Evolutionary conservation across 2,797 vertebrate species (phyloP).

Genomic region (Chiroxiphia lanceolata): DNA sequence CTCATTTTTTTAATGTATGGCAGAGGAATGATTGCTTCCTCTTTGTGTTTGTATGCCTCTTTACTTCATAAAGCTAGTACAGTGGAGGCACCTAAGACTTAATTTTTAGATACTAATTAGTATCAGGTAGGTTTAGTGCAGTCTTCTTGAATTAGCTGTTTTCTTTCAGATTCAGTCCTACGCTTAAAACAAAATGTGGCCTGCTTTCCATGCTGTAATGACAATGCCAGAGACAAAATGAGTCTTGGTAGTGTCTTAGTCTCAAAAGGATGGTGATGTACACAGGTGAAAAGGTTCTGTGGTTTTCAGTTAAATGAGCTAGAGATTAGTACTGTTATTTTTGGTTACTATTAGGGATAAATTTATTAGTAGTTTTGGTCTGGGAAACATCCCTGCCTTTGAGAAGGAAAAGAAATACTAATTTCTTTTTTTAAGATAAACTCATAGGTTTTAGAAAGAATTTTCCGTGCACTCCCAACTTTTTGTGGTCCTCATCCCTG

Average conservation of each 20-base stretch:
- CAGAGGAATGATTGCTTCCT: neutral
- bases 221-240: neutral
- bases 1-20: neutral
- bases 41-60: neutral
- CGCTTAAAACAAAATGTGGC: neutral
- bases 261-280: neutral
- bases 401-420: neutral
- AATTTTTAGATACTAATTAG: neutral
- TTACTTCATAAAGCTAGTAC: neutral
- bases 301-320: neutral
- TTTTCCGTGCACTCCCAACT: neutral
- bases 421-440: neutral
- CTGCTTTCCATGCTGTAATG: neutral
- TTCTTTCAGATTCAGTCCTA: neutral
- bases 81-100: neutral
- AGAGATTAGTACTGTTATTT: neutral
- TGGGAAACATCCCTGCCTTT: neutral
- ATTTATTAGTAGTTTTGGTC: neutral
- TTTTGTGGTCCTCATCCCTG: neutral
- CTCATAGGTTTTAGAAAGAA: neutral
- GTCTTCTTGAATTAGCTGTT: neutral
- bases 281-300: neutral
- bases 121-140: neutral
- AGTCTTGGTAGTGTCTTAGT: neutral
- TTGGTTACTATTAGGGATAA: neutral